phyloP scores from a whole-genome alignment of 2,113 vertebrate species.

The Tichodroma muraria region DNA sequence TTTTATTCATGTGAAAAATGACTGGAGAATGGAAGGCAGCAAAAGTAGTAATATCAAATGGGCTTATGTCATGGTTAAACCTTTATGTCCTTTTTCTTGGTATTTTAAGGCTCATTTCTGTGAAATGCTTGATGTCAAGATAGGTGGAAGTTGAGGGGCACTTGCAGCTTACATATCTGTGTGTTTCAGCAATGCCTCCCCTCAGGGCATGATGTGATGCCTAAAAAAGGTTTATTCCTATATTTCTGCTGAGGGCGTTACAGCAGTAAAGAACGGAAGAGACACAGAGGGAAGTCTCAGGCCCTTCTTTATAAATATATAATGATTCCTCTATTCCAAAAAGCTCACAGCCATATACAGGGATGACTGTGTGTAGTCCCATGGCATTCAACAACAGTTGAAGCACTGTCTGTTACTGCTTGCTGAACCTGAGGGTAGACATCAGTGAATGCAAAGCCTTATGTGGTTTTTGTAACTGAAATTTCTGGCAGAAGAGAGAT shows the following conservation, averaged over 20 bases:
- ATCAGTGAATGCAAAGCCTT: slow-evolving; percentile 27
- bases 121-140: background rate
- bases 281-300: background rate
- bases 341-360: background rate
- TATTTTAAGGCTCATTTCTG: background rate
- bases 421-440: background rate
- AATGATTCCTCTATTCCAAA: slow-evolving; percentile 9
- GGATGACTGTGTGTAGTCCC: background rate
- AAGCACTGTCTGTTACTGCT: background rate
- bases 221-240: background rate
- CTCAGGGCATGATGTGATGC: background rate
- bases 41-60: background rate
- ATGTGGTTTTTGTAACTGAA: slow-evolving; percentile 17
- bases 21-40: background rate
- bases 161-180: background rate
- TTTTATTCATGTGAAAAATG: background rate
- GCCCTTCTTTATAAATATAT: background rate
- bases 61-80: background rate
- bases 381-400: background rate
- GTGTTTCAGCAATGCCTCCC: background rate
- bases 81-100: background rate
- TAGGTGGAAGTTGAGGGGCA: background rate
- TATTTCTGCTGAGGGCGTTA: background rate
- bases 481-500: background rate
- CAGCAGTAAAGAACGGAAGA: background rate